Conservation (phyloP, 1,140 invertebrate species). For the honey bee (Apis mellifera) region Amel_HAv3.1 CM009946.2:3927501-3928000, state of each 20-base stretch:
- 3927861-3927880: no score
- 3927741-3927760: not conserved
- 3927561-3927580: not conserved
- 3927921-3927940: no score
- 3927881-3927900: no score
- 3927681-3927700: no score
- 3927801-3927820: not conserved
- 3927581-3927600: not conserved
- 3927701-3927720: not conserved
- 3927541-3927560: conserved; percentile 64
- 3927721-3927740: not conserved
- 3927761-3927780: not conserved
- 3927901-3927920: no score
- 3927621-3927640: not conserved
- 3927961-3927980: not conserved
- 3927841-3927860: not conserved
- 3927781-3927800: no score
- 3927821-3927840: not conserved
- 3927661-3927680: not conserved
- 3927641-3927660: not conserved
- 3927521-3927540: conserved; percentile 77
- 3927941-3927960: no score
- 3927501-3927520: conserved; percentile 81
- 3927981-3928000: no score
- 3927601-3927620: not conserved